These are phyloP conservation scores for Daktulosphaira vitifoliae DNA, from an alignment of 1,140 invertebrate genomes.

Conservation along the genomic window DNA sequence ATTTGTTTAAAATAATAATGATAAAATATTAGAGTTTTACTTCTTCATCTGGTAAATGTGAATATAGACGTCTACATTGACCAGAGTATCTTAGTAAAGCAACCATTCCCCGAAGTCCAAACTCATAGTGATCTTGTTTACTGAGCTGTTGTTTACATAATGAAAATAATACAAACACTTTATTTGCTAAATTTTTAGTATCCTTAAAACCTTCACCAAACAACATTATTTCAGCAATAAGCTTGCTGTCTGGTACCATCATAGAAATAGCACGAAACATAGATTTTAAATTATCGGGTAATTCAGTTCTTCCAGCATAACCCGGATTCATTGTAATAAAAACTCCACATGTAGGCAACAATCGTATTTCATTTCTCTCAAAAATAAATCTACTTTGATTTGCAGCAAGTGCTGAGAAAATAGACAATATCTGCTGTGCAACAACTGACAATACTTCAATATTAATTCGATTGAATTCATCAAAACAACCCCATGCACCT, in stretches of 20 bases:
- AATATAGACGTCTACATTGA: conserved; percentile 60
- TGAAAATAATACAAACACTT: conserved; percentile 65
- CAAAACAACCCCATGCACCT: conserved; percentile 80
- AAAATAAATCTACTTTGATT: conserved; percentile 62
- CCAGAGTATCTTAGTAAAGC: conserved; percentile 75
- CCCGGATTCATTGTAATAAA: conserved; percentile 92
- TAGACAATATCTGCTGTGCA: conserved; percentile 68
- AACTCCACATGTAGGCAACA: conserved; percentile 68
- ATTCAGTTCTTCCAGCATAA: conserved; percentile 78
- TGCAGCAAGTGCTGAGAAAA: conserved; percentile 62
- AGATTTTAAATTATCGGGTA: conserved; percentile 85
- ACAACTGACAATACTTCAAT: conserved; percentile 84
- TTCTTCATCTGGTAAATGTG: conserved; percentile 66
- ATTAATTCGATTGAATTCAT: conserved; percentile 84
- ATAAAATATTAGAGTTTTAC: too few relatives aligned
- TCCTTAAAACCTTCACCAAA: conserved; percentile 81
- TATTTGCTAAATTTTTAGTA: conserved; percentile 66
- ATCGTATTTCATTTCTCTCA: conserved; percentile 64
- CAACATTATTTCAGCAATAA: conserved; percentile 80
- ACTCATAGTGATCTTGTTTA: conserved; percentile 78
- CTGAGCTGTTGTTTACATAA: conserved; percentile 64
- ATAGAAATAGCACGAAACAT: conserved; percentile 90
- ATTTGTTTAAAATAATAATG: background rate
- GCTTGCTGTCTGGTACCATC: conserved; percentile 82
- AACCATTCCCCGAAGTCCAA: conserved; percentile 70